A percentile compares a stretch with the other conserved stretches of the same genome.
Conservation (phyloP, 2,797 vertebrate species). For the Remorina albescens region DNA sequence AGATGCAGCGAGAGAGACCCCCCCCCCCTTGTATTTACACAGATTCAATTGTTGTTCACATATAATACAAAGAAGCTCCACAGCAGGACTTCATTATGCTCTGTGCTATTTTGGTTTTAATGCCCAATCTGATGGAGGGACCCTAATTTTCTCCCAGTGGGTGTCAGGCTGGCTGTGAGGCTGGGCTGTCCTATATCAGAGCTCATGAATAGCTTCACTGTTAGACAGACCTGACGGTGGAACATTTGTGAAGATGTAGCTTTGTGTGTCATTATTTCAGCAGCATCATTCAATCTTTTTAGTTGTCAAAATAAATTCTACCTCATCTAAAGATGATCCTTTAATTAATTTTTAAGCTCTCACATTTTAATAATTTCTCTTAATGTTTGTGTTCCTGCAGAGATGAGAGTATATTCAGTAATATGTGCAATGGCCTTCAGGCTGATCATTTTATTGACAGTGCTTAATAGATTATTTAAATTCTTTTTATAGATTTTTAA, state of each 20-base stretch:
- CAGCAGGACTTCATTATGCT: constrained; percentile 29
- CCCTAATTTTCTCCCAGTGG: constrained; percentile 26
- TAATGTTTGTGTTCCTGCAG: background rate
- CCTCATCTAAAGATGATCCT: background rate
- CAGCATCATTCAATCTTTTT: background rate
- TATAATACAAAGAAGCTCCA: constrained; percentile 1
- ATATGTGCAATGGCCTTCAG: no score
- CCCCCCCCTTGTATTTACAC: background rate
- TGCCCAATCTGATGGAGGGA: background rate
- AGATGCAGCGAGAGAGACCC: background rate
- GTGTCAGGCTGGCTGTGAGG: constrained; percentile 13
- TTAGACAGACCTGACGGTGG: background rate
- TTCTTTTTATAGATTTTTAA: no score
- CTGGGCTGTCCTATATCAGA: constrained; percentile 4
- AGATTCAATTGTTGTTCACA: constrained; percentile 27
- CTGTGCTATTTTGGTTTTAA: constrained; percentile 3
- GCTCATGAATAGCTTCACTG: constrained; percentile 39
- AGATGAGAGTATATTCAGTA: no score
- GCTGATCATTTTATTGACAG: background rate
- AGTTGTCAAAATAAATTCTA: background rate
- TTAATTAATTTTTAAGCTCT: background rate
- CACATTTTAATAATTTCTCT: background rate
- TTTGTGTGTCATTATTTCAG: background rate
- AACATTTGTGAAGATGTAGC: background rate
- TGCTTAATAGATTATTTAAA: background rate